Conservation (phyloP, 1,140 invertebrate species). For the Heliconius hermathena region DNA sequence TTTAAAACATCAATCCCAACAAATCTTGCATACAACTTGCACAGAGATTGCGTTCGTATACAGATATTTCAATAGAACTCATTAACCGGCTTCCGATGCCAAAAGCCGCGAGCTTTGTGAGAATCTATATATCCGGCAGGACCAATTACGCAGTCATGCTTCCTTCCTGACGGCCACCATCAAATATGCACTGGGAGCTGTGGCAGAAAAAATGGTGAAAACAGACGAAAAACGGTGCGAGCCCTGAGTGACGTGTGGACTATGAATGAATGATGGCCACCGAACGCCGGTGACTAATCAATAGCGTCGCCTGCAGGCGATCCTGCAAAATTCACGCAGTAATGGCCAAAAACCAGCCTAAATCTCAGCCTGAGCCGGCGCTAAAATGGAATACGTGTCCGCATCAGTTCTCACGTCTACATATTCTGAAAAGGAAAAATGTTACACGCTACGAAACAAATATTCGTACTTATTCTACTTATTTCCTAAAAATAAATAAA, state of each 20-base stretch:
- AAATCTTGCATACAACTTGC: conserved; percentile 26
- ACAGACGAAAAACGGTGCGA: conserved; percentile 52
- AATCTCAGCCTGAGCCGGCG: conserved; percentile 26
- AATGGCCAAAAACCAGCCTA: conserved; percentile 49
- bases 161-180: conserved; percentile 70
- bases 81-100: conserved; percentile 50
- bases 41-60: conserved; percentile 18
- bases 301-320: conserved; percentile 58
- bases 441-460: neutral
- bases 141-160: conserved; percentile 64
- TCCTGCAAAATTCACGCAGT: conserved; percentile 45
- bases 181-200: conserved; percentile 64
- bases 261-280: conserved; percentile 68
- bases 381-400: conserved; percentile 31
- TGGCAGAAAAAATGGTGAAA: conserved; percentile 50
- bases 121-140: conserved; percentile 56
- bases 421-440: conserved; percentile 1
- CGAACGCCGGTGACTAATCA: conserved; percentile 61
- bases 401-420: conserved; percentile 2
- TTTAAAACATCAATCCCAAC: conserved; percentile 11
- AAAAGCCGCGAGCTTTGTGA: conserved; percentile 50
- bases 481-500: too few species aligned
- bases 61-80: conserved; percentile 42
- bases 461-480: neutral
- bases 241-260: conserved; percentile 56